phyloP scores from a whole-genome alignment of 2,797 vertebrate genomes.

The Sebastes itinus region DNA sequence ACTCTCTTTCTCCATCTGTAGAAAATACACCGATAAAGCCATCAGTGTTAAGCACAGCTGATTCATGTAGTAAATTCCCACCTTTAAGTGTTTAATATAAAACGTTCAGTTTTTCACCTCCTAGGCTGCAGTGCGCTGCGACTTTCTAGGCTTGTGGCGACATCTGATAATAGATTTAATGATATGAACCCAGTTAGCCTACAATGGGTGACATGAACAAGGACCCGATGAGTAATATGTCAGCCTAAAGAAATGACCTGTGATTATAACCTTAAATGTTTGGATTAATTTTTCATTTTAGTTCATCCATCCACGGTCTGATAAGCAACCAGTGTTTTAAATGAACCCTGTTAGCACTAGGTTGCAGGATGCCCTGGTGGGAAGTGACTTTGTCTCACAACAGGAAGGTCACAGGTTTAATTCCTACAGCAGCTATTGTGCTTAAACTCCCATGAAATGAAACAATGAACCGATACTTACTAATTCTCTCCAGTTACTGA shows the following conservation, averaged over 20 bases:
- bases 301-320: conserved; percentile 26
- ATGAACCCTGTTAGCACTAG: conserved; percentile 23
- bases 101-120: conserved; percentile 53
- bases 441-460: conserved; percentile 62
- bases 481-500: conserved; percentile 24
- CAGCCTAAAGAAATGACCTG: conserved; percentile 19
- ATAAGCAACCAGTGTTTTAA: conserved; percentile 20
- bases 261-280: conserved; percentile 33
- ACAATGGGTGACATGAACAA: conserved; percentile 22
- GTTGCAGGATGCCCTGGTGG: conserved; percentile 61
- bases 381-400: conserved; percentile 71
- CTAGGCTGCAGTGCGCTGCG: conserved; percentile 6
- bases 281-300: conserved; percentile 33
- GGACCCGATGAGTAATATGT: conserved; percentile 39
- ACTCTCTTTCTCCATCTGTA: conserved; percentile 78
- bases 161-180: conserved; percentile 21
- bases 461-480: conserved; percentile 58
- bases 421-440: conserved; percentile 66
- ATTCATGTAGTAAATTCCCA: conserved; percentile 67
- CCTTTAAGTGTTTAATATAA: conserved; percentile 62
- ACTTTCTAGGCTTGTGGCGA: conserved; percentile 22
- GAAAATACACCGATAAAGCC: conserved; percentile 76
- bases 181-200: conserved; percentile 22
- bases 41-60: conserved; percentile 61
- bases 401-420: conserved; percentile 73